Evolutionary conservation across 2,113 vertebrate genomes (phyloP), one percentile per base, ranked within the genome.

Genomic region (Cephalophus harveyi): DNA sequence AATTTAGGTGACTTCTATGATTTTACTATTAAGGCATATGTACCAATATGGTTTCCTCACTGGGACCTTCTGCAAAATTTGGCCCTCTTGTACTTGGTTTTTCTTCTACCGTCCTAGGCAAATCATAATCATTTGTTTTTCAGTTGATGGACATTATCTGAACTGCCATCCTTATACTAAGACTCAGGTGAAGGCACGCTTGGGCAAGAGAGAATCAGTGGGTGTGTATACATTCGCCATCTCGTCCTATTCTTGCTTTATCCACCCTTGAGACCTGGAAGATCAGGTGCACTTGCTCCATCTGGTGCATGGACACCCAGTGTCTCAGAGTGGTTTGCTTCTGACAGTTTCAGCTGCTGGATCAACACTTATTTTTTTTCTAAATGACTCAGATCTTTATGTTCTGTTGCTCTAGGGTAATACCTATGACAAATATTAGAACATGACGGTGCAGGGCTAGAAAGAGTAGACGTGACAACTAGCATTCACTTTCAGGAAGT

Each of bases 301-400:
- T 21, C 96, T 64, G 92, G n/a, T 23, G 43, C 84, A 4, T 0
- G 30, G 74, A 50, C 50, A 85, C 40, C 87, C 3, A 12, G 5
- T 78, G 3, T 46, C 76, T 97, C 94, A 88, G 85, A 43, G 86
- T 21, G 60, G 88, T 89, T 97, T 97, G 62, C 52, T 96, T 96
- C 93, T 98, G 96, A 90, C 46, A 2, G 89, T 95, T 91, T 87
- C 6, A 76, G 96, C 78, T 97, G 82, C 78, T 76, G 52, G 82
- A 62, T 79, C 87, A 87, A 94, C 95, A 96, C 62, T 95, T 82
- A 87, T 87, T 91, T 92, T 87, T 89, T 91, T 91, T 87, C 92
- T 59, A 21, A 97, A 96, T 98, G 98, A 98, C 97, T 98, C 98
- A 98, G 95, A 89, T 96, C 67, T 62, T 74, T 46, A 71, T 89